Evolutionary conservation across 53 echinoderm and acorn worm genomes (phyloP).

Genomic region (Apostichopus leukothele): DNA sequence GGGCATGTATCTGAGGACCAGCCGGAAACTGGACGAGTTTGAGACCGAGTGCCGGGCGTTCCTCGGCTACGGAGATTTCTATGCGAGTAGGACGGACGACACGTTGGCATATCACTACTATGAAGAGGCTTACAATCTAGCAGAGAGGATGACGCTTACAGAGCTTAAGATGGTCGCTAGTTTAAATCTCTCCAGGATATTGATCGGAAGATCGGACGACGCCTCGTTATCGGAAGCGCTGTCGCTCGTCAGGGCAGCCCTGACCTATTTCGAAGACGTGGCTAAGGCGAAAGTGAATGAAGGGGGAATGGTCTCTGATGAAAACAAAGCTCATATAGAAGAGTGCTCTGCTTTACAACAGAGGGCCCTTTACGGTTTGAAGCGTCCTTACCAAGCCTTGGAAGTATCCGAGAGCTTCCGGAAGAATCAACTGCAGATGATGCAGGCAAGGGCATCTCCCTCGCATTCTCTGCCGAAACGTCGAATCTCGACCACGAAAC

Average conservation of each 20-base stretch:
- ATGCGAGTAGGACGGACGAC: slow-evolving; percentile 49
- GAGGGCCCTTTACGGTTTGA: slow-evolving; percentile 67
- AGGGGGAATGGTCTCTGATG: not conserved
- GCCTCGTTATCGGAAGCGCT: not conserved
- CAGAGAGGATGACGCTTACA: slow-evolving; percentile 57
- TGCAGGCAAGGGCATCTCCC: slow-evolving; percentile 1
- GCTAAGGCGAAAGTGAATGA: not conserved
- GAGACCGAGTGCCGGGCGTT: slow-evolving; percentile 84
- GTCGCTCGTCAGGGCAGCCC: not conserved
- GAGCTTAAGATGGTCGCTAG: slow-evolving; percentile 52
- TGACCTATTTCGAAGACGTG: slow-evolving; percentile 23
- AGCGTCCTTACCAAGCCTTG: slow-evolving; percentile 61
- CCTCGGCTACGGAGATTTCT: slow-evolving; percentile 74
- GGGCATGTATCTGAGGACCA: slow-evolving; percentile 72
- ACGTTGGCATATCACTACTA: slow-evolving; percentile 78
- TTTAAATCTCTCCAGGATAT: slow-evolving; percentile 64
- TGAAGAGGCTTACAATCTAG: slow-evolving; percentile 70
- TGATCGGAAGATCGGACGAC: slow-evolving; percentile 56
- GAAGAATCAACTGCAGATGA: slow-evolving; percentile 36
- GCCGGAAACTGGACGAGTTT: slow-evolving; percentile 92
- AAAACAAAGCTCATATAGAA: slow-evolving; percentile 39
- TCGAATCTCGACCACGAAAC: not conserved
- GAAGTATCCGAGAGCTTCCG: slow-evolving; percentile 59
- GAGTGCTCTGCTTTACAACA: slow-evolving; percentile 63
- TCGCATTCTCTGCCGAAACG: not conserved